Conservation (phyloP, 1,140 invertebrate species). For the Lepidurus couesii region DNA sequence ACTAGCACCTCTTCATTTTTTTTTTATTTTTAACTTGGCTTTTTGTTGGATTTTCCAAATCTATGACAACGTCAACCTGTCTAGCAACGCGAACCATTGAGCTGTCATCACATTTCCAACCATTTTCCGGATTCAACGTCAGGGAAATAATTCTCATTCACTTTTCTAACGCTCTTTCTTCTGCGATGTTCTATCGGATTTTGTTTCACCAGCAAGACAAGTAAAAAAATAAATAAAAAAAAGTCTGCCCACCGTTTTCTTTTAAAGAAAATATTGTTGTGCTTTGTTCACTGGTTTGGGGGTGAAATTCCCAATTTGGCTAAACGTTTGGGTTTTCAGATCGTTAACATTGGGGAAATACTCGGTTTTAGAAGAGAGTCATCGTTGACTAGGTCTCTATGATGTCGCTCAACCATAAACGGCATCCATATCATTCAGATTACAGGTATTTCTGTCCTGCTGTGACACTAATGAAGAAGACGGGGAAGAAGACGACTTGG, state of each 20-base stretch:
- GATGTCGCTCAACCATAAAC: neutral
- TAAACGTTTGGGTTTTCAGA: neutral
- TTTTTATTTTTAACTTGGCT: neutral
- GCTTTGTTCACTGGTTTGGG: neutral
- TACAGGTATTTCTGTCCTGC: constrained; percentile 14
- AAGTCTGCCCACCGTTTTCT: no score
- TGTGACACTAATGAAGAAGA: constrained; percentile 19
- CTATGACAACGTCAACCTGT: constrained; percentile 16
- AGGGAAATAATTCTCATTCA: neutral
- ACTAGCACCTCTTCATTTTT: neutral
- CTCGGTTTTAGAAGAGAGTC: neutral
- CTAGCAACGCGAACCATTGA: constrained; percentile 21
- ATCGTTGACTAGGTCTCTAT: neutral
- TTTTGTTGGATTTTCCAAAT: constrained; percentile 7
- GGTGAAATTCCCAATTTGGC: neutral
- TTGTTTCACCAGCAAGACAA: neutral
- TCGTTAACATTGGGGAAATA: neutral
- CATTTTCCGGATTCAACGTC: neutral
- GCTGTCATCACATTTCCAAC: constrained; percentile 7
- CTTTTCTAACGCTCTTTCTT: neutral
- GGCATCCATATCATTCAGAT: neutral
- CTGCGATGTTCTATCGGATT: neutral
- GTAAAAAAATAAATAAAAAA: neutral
- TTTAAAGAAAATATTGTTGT: no score
- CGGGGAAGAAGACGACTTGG: neutral